These are phyloP conservation scores for Crenichthys baileyi DNA, from an alignment of 2,797 vertebrate genomes.

Conservation along the genomic window DNA sequence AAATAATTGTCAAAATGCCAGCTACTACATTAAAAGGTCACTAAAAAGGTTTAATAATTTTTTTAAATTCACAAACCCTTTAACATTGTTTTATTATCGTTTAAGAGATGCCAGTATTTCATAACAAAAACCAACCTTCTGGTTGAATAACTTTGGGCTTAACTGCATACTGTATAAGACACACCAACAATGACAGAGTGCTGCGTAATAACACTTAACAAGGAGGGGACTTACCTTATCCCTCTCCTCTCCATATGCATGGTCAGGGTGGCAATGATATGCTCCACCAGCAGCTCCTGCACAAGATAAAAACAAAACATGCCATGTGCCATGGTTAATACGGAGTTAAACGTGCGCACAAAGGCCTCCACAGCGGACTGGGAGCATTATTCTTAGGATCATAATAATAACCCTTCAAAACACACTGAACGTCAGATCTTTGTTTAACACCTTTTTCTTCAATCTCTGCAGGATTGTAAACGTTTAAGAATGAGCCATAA, in stretches of 20 bases:
- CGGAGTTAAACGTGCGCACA: not conserved
- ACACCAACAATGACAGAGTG: not conserved
- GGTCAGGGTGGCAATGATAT: conserved; percentile 92
- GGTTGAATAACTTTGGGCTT: not conserved
- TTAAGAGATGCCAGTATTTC: too few species aligned
- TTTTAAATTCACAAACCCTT: too few species aligned
- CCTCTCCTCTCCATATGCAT: conserved; percentile 89
- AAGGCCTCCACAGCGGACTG: not conserved
- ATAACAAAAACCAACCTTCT: not conserved
- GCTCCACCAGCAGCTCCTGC: conserved; percentile 89
- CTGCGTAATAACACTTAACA: too few species aligned
- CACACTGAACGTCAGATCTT: not conserved
- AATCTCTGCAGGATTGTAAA: not conserved
- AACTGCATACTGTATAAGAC: too few species aligned
- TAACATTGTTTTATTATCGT: too few species aligned
- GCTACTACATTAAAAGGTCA: too few species aligned
- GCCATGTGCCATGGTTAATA: not conserved
- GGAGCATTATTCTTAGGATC: not conserved
- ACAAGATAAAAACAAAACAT: conserved; percentile 38
- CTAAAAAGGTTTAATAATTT: too few species aligned
- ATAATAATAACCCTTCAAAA: not conserved
- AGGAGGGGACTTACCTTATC: conserved; percentile 88
- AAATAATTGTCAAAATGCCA: not conserved
- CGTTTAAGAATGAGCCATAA: not conserved
- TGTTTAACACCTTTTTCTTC: too few species aligned